phyloP scores from a whole-genome alignment of 2,113 vertebrate genomes.

The pig (Sus scrofa) region DNA sequence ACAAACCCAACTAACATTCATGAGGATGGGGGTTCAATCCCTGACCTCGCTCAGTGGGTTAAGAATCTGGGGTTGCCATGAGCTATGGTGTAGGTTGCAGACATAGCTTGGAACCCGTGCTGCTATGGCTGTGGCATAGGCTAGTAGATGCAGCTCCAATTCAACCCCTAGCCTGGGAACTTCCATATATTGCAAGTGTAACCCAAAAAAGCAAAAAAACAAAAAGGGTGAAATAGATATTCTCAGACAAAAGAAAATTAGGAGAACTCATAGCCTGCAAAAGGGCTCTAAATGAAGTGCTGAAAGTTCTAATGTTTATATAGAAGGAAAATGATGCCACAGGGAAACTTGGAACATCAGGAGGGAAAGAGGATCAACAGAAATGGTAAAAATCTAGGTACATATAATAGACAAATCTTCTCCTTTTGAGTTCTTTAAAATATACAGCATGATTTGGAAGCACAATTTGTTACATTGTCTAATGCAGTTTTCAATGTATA shows the following conservation, averaged over 20 bases:
- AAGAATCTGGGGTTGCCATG: too few relatives aligned
- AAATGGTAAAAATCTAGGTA: background rate
- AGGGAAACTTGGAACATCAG: background rate
- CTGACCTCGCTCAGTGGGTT: too few relatives aligned
- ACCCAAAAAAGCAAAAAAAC: background rate
- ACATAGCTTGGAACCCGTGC: too few relatives aligned
- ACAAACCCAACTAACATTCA: too few relatives aligned
- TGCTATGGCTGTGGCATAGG: too few relatives aligned
- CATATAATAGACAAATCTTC: background rate
- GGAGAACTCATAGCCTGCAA: background rate
- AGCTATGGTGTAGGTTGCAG: too few relatives aligned
- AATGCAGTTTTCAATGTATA: background rate
- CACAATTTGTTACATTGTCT: background rate
- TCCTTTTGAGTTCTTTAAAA: background rate
- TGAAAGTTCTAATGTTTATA: background rate
- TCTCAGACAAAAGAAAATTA: background rate
- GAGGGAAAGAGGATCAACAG: background rate
- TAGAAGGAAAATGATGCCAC: background rate
- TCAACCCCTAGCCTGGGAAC: too few relatives aligned
- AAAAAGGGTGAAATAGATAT: background rate
- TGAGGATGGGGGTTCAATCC: too few relatives aligned
- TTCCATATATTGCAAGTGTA: too few relatives aligned
- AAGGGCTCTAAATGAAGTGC: slow-evolving; percentile 12
- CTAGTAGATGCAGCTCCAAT: too few relatives aligned
- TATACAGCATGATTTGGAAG: background rate